Evolutionary conservation across 2,888 invertebrate species (phyloP), one percentile per base, ranked within the genome.

Genomic region (Orchesellides sinensis): DNA sequence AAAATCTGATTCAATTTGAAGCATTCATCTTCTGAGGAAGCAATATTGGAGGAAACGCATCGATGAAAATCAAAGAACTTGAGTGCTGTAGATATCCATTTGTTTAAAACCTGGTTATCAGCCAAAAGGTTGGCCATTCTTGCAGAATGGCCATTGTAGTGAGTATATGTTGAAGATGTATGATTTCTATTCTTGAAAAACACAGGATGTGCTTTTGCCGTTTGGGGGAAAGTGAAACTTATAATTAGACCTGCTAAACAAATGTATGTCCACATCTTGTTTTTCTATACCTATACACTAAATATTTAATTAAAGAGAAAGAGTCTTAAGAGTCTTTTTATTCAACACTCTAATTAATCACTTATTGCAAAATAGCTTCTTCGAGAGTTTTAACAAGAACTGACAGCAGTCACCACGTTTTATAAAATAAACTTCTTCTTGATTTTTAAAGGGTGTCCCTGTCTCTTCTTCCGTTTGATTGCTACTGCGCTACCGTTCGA

Each of bases 21-120:
- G 73, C 88, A 88, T 78, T 87, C 85, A 23, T 83, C 86, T 56
- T 87, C 85, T 1, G 84, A 84, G 3, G 83, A 85, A 2, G 85
- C 66, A 65, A 85, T 85, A 2, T 81, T 63, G 45, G 85, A 63
- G 1, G 70, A 25, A 14, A 66, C 35, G 45, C 88, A 88, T 21
- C 78, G 79, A 35, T 79, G 83, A 74, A 85, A 87, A 40, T 87
- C 85, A 72, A 88, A 85, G 45, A 87, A 86, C 56, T 83, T 83
- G 40, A 88, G 40, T 6, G 86, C 84, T 17, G 72, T 83, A 1
- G 66, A 52, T 8, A 70, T 78, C 86, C 85, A 85, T 69, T 86
- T 87, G 14, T 65, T 54, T 17, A 75, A 10, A 0, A 77, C 19
- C 61, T 74, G 73, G 17, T 52, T 40, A 12, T 79, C 79, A 6